phyloP scores from a whole-genome alignment of 2,888 invertebrate genomes.

The Campopleginae sp. region DNA sequence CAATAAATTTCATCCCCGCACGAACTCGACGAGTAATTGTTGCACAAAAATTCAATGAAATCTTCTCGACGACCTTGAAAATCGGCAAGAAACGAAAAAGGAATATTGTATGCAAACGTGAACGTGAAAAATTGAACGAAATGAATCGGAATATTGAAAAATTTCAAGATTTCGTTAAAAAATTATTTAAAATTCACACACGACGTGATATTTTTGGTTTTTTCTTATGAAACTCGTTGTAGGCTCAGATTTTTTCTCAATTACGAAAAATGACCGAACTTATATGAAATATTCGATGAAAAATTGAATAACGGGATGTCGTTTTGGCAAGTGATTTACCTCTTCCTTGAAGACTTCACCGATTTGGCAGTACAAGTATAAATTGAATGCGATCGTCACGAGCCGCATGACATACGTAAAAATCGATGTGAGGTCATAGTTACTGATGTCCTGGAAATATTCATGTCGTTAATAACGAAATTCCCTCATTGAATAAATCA shows the following conservation, averaged over 20 bases:
- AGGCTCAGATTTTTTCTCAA: not conserved
- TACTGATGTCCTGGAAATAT: not conserved
- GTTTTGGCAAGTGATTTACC: not conserved
- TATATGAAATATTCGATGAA: not conserved
- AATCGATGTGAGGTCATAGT: not conserved
- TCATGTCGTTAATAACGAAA: no score
- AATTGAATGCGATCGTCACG: not conserved
- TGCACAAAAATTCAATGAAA: no score
- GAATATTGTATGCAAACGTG: not conserved
- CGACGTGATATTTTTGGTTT: no score
- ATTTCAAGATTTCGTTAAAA: not conserved
- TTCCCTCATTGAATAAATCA: not conserved
- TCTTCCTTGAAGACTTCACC: not conserved
- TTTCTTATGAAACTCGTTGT: no score
- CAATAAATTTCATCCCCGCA: no score
- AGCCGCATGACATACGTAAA: not conserved
- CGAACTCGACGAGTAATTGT: no score
- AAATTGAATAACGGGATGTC: not conserved
- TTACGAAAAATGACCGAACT: not conserved
- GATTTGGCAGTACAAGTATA: slow-evolving; percentile 2
- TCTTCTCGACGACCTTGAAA: not conserved
- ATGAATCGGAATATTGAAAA: not conserved
- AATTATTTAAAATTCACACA: no score
- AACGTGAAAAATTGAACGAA: not conserved
- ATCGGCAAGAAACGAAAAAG: not conserved